Percentiles rank a stretch among this genome's conserved stretches.
Conservation (phyloP, 2,888 invertebrate species). For the Clepsis dumicolana region DNA sequence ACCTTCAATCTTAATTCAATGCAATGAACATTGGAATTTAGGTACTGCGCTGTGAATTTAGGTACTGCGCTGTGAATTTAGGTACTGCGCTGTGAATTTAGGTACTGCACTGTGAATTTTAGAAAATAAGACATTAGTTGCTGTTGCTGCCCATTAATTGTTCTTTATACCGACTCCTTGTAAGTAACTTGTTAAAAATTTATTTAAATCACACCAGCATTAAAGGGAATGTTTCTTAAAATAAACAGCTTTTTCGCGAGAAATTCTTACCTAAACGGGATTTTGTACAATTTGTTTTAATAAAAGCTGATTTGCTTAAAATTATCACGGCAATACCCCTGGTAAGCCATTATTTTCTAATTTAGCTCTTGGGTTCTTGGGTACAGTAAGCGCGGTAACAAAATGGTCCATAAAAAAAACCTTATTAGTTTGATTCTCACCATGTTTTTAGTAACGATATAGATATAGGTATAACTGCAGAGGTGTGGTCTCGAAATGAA, state of each 20-base stretch:
- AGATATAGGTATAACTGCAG: too few relatives aligned
- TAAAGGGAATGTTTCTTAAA: neutral
- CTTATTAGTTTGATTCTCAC: slow-evolving; percentile 1
- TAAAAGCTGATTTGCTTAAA: slow-evolving; percentile 15
- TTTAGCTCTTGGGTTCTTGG: slow-evolving; percentile 1
- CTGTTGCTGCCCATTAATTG: too few relatives aligned
- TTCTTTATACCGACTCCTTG: too few relatives aligned
- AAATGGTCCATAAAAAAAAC: slow-evolving; percentile 7
- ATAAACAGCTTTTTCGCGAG: neutral
- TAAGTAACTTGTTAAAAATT: neutral
- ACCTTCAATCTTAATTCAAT: too few relatives aligned
- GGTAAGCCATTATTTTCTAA: slow-evolving; percentile 24
- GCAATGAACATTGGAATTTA: too few relatives aligned
- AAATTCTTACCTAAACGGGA: neutral
- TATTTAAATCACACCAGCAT: neutral
- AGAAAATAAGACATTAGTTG: too few relatives aligned
- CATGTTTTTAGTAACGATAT: too few relatives aligned
- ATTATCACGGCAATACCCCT: slow-evolving; percentile 10
- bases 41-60: too few relatives aligned
- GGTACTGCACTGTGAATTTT: too few relatives aligned
- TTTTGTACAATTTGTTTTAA: slow-evolving; percentile 14
- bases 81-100: too few relatives aligned
- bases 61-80: too few relatives aligned
- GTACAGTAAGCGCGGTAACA: neutral
- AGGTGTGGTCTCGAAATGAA: too few relatives aligned